These are phyloP conservation scores for Dusona sp. DNA, from an alignment of 2,888 invertebrate genomes.

Conservation along the genomic window DNA sequence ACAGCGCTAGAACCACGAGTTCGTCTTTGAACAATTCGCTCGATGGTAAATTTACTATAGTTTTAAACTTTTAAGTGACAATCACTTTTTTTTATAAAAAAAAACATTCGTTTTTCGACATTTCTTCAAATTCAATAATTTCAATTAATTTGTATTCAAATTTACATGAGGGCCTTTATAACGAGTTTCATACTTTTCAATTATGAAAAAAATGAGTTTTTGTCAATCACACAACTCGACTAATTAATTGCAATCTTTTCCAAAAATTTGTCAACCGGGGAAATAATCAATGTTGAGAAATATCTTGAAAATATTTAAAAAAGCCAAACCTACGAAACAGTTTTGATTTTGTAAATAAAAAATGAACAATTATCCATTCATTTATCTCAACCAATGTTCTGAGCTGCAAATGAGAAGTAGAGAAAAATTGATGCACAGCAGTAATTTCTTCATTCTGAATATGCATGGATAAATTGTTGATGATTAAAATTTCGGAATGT, in stretches of 20 bases:
- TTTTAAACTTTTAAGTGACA: not conserved
- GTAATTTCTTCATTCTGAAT: not conserved
- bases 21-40: conserved; percentile 67
- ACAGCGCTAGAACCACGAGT: conserved; percentile 83
- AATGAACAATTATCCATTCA: not conserved
- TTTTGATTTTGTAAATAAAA: not conserved
- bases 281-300: not conserved
- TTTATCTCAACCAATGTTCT: not conserved
- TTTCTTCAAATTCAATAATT: not conserved
- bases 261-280: not conserved
- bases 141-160: not conserved
- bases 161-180: not conserved
- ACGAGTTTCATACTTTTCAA: not conserved
- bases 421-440: not conserved
- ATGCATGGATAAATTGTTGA: not conserved
- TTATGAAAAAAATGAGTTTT: not conserved
- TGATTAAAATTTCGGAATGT: not conserved
- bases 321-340: not conserved
- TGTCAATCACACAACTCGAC: not conserved
- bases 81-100: not conserved
- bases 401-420: not conserved
- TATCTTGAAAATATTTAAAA: not conserved
- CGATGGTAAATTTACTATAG: conserved; percentile 52
- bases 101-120: not conserved
- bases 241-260: not conserved